Base-by-base conservation (phyloP, 2,888 invertebrate genomes). In the Gastrophysa polygoni region DNA sequence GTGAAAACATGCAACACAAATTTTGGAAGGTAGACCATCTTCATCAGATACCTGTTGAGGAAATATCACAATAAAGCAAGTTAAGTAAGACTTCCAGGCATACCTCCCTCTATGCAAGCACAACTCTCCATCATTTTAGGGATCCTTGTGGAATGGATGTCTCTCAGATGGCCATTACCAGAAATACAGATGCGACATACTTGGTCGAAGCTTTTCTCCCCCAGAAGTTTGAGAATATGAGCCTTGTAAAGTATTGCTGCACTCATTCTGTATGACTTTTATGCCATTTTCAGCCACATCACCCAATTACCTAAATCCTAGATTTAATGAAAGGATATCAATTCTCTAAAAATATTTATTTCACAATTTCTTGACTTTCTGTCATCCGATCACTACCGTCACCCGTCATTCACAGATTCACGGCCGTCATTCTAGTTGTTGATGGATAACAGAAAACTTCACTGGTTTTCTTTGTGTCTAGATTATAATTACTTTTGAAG, bases 1-100 rank as follows among this genome's bases (percentile, higher is more conserved):
- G 57, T 76, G 80, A 55, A 82, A 78, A 70, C 83, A 83, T 17
- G 76, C 71, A 54, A 78, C 74, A 63, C 83, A 83, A 34, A 83
- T 79, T 50, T 79, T 74, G 38, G 75, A 70, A 14, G 83, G 82
- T 38, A 83, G 71, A 2, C 77, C 77, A 68, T 83, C 82, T 58
- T 75, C 70, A 68, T 77, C 75, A 7, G 71, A 71, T 29, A 83
- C 73, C 82, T 82, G 34, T 57, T 60, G 59, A 50, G 57, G 54
- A 59, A 46, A 18, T 1, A 46, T 18, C 4, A 18, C 7, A 7
- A 24, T 24, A 7, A 24, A 7, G 7, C 24, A 24, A 24, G 7
- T 3, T 24, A 3, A 24, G 24, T 24, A 24, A 7, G 4, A 5
- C 24, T 24, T 24, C 7, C 4, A n/a, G n/a, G n/a, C n/a, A n/a